phyloP scores from a whole-genome alignment of 2,888 invertebrate species.

The Apamea epomidion region DNA sequence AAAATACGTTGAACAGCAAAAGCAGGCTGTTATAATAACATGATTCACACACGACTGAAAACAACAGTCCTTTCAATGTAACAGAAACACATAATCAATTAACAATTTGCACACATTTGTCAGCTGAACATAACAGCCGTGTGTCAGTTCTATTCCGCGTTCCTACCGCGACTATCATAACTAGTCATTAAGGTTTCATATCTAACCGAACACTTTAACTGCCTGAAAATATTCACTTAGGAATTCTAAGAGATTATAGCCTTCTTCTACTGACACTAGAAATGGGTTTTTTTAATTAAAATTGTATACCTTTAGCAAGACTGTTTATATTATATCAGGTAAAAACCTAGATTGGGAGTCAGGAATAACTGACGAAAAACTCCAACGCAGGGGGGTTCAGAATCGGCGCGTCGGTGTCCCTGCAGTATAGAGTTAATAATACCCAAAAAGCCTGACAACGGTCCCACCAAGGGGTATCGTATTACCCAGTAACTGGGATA shows the following conservation, averaged over 20 bases:
- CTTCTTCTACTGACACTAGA: not conserved
- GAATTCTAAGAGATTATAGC: constrained; percentile 38
- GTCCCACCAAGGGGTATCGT: not conserved
- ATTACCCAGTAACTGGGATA: not conserved
- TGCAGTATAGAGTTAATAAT: too few species aligned
- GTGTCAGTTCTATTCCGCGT: constrained; percentile 68
- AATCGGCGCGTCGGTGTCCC: too few species aligned
- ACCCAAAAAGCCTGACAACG: not conserved
- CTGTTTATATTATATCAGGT: too few species aligned
- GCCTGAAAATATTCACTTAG: constrained; percentile 51
- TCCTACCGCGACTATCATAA: constrained; percentile 68
- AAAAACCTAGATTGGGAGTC: too few species aligned
- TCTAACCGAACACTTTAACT: constrained; percentile 69
- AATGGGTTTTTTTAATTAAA: constrained; percentile 17
- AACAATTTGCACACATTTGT: constrained; percentile 9
- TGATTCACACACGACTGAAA: not conserved
- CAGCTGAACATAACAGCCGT: constrained; percentile 48
- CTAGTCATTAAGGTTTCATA: constrained; percentile 74
- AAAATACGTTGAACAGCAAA: too few species aligned
- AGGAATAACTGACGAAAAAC: too few species aligned
- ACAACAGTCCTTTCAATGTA: not conserved
- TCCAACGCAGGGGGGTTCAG: too few species aligned
- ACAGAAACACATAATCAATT: constrained; percentile 14
- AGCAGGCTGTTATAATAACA: not conserved
- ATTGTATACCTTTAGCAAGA: not conserved